These are phyloP conservation scores for Pseudobourletiella spinata DNA, from an alignment of 1,140 invertebrate species.

Conservation along the genomic window DNA sequence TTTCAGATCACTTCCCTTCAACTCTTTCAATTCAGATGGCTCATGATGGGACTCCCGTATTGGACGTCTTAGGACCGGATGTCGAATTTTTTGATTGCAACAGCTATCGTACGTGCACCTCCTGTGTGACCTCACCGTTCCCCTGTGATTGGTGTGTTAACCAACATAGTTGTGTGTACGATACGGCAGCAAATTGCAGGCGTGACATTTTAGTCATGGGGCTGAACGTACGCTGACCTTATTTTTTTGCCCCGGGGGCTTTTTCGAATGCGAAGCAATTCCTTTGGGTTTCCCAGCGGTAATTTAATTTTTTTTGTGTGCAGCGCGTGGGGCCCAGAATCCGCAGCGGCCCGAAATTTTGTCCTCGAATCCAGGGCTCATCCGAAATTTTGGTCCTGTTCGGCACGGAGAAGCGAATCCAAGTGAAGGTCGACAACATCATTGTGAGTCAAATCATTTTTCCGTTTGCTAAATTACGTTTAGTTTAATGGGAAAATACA, in stretches of 20 bases:
- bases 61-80: slow-evolving; percentile 87
- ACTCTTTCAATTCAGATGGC: slow-evolving; percentile 85
- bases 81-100: slow-evolving; percentile 98
- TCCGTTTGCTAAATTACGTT: too few relatives aligned
- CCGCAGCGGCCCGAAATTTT: slow-evolving; percentile 82
- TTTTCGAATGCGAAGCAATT: too few relatives aligned
- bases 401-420: slow-evolving; percentile 76
- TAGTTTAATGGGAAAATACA: too few relatives aligned
- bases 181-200: slow-evolving; percentile 87
- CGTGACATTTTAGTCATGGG: slow-evolving; percentile 92
- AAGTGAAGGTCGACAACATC: slow-evolving; percentile 89
- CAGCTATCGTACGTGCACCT: slow-evolving; percentile 86
- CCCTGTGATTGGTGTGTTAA: slow-evolving; percentile 96
- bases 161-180: slow-evolving; percentile 91
- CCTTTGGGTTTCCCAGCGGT: too few relatives aligned
- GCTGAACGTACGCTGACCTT: slow-evolving; percentile 62
- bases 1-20: slow-evolving; percentile 92
- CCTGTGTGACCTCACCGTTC: slow-evolving; percentile 86
- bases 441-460: slow-evolving; percentile 59
- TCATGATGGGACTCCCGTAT: slow-evolving; percentile 53
- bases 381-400: slow-evolving; percentile 73
- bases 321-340: slow-evolving; percentile 82
- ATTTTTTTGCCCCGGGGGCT: too few relatives aligned
- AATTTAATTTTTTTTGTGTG: slow-evolving; percentile 35
- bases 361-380: slow-evolving; percentile 85